Conservation (phyloP, 2,888 invertebrate species). For the Scaeva pyrastri region DNA sequence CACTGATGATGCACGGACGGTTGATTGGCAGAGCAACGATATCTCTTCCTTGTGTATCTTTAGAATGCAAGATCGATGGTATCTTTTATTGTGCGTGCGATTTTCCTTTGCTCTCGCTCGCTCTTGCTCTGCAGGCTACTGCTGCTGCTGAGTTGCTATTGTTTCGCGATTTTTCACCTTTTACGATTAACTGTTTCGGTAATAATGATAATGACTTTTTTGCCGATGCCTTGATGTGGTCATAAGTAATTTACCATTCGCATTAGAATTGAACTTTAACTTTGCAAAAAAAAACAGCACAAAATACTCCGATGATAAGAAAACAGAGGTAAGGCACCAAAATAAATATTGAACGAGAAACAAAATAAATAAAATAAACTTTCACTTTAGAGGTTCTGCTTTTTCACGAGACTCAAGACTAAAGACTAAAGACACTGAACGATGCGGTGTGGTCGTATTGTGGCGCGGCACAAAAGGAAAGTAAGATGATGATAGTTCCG, state of each 20-base stretch:
- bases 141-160: conserved; percentile 41
- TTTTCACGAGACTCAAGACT: conserved; percentile 15
- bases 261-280: conserved; percentile 4
- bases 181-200: conserved; percentile 74
- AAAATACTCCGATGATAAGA: conserved; percentile 9
- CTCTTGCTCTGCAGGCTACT: conserved; percentile 17
- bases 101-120: conserved; percentile 50
- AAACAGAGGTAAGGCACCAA: conserved; percentile 21
- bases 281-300: conserved; percentile 2
- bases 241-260: background rate
- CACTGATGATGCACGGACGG: conserved; percentile 18
- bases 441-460: conserved; percentile 31
- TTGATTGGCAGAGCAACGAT: conserved; percentile 49
- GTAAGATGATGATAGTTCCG: conserved; percentile 65
- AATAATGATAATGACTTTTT: conserved; percentile 63
- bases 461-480: conserved; percentile 67
- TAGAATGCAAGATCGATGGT: conserved; percentile 62
- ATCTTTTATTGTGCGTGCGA: conserved; percentile 68
- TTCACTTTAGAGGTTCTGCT: conserved; percentile 68
- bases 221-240: background rate
- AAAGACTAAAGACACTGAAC: conserved; percentile 39
- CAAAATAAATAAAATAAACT: conserved; percentile 45
- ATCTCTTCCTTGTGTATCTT: conserved; percentile 73
- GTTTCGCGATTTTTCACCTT: conserved; percentile 72
- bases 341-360: conserved; percentile 11